A percentile compares a stretch with the other conserved stretches of the same genome.
Evolutionary conservation across 2,113 vertebrate species (phyloP).

Genomic region (Panthera uncia): DNA sequence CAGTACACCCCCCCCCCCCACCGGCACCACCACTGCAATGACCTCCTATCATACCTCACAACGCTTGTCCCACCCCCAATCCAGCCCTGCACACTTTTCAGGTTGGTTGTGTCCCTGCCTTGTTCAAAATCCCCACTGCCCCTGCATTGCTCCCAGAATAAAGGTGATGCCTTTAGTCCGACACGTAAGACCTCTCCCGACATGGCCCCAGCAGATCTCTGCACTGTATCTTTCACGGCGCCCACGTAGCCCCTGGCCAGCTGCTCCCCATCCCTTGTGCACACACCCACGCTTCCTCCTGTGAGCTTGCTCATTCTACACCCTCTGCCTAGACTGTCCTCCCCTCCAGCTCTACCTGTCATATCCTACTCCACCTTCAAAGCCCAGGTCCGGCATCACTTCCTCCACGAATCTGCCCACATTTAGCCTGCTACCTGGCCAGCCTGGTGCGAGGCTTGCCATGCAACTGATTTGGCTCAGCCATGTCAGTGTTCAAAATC

Average conservation of each 20-base stretch:
- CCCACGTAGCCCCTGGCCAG: neutral
- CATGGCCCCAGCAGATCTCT: too few relatives aligned
- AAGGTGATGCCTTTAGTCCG: neutral
- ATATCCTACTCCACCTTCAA: neutral
- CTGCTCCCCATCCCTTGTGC: neutral
- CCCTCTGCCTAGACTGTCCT: neutral
- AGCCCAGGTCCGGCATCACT: slow-evolving; percentile 18
- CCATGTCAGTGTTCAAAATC: neutral
- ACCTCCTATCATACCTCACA: neutral
- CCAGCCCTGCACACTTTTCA: neutral
- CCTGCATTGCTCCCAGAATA: neutral
- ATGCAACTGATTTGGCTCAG: neutral
- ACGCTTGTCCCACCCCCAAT: neutral
- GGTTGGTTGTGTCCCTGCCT: neutral
- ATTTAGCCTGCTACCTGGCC: neutral
- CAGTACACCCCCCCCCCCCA: neutral
- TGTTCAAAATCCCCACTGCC: neutral
- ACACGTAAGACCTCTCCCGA: neutral
- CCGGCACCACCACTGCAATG: too few relatives aligned
- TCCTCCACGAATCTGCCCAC: slow-evolving; percentile 26
- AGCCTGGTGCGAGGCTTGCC: neutral
- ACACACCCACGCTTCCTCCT: neutral
- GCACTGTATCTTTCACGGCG: neutral
- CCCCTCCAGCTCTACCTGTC: slow-evolving; percentile 4
- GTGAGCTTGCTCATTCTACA: neutral